phyloP scores from a whole-genome alignment of 2,797 vertebrate species.

The Falco cherrug region DNA sequence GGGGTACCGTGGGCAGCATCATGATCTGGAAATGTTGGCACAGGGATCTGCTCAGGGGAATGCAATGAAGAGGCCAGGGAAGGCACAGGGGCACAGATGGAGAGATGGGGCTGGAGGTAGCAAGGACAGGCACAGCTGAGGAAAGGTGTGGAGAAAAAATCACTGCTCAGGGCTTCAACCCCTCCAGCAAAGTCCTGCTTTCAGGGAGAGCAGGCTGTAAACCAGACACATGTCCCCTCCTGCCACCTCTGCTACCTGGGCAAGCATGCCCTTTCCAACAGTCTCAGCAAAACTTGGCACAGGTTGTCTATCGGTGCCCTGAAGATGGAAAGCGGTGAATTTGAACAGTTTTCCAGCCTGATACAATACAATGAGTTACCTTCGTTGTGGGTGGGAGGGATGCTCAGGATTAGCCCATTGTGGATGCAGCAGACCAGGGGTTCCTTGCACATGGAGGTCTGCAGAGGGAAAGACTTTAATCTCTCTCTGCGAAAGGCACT shows the following conservation, averaged over 20 bases:
- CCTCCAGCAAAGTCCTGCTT: not conserved
- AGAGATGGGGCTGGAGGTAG: not conserved
- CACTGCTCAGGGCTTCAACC: not conserved
- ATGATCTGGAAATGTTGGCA: not conserved
- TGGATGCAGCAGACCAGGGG: fast-evolving
- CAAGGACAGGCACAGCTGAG: not conserved
- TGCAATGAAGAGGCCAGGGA: not conserved
- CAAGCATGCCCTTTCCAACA: not conserved
- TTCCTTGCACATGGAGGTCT: not conserved
- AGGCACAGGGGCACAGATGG: fast-evolving
- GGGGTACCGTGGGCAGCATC: not conserved
- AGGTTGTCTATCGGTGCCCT: not conserved
- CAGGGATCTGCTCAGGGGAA: not conserved
- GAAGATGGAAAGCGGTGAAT: not conserved
- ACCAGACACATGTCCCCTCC: not conserved
- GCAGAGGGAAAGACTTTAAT: not conserved
- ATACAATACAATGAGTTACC: not conserved
- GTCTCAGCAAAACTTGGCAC: not conserved
- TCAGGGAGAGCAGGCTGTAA: not conserved
- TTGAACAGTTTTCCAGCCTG: not conserved
- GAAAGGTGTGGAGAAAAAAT: not conserved
- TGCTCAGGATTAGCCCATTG: not conserved
- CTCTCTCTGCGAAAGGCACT: not conserved
- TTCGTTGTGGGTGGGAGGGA: not conserved
- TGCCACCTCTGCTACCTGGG: not conserved